Evolutionary conservation across 1,140 invertebrate species (phyloP), one percentile per base, ranked within the genome.

Genomic region (Spodoptera litura): DNA sequence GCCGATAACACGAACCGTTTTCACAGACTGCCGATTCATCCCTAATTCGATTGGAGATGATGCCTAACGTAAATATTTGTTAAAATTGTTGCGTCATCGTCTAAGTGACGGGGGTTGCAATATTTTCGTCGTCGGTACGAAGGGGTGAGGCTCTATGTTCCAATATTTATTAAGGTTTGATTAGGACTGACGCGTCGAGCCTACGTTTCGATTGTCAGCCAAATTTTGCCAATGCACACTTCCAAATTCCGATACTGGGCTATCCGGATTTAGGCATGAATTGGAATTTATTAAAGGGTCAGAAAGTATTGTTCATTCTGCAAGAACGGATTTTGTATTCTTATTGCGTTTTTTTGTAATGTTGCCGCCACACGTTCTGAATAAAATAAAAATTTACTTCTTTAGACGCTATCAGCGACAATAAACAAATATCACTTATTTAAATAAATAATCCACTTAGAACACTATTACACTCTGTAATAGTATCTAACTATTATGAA

Each of bases 31-130:
- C 49, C 49, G 44, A 68, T 2, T 68, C 64, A 66, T 51, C 13
- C 59, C 35, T 62, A 62, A 64, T 64, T 52, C 35, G 64, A 68
- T 68, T 38, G 52, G 31, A 44, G 25, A 35, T 61, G 9, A 25
- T 15, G 25, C 20, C 20, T 25, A 35, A 52, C 20, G 49, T 53
- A 68, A 68, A 52, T 68, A 68, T 68, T 68, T 68, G 64, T 27
- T 51, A 68, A 13, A 52, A 68, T 53, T 68, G 51, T 8, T 20
- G 20, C 13, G 49, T 53, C 64, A 49, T 49, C 64, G 2, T 13
- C 25, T 51, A 8, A 52, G 25, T 53, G 64, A 53, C 11, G 44
- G 44, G 25, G 4, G 11, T 9, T 15, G 25, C 4, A 8, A 15
- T 15, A 44, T 44, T 44, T 44, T 44, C 38, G 38, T 44, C 38